phyloP scores from a whole-genome alignment of 2,888 invertebrate species.

The Amphiduros pacificus region DNA sequence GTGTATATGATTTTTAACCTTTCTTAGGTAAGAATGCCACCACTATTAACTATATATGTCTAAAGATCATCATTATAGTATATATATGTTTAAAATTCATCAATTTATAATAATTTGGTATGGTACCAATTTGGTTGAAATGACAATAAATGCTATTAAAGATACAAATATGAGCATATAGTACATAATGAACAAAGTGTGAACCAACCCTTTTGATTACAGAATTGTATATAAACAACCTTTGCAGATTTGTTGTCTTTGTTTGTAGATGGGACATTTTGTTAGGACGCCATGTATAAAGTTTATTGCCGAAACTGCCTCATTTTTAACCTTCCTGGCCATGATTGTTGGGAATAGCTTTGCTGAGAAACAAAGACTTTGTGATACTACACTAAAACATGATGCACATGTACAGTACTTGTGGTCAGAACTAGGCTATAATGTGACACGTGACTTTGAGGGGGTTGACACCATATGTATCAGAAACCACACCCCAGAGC shows the following conservation, averaged over 20 bases:
- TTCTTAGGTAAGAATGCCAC: too few relatives aligned
- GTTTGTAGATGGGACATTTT: slow-evolving; percentile 42
- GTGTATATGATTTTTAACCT: too few relatives aligned
- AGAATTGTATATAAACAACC: too few relatives aligned
- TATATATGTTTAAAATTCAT: too few relatives aligned
- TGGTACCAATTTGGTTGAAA: too few relatives aligned
- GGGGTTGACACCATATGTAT: slow-evolving; percentile 22
- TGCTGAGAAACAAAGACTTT: slow-evolving; percentile 5
- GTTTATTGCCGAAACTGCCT: slow-evolving; percentile 50
- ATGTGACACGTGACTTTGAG: slow-evolving; percentile 2
- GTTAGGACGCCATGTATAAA: slow-evolving; percentile 53
- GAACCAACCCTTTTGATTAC: too few relatives aligned
- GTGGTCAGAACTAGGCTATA: slow-evolving; percentile 7
- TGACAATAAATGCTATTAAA: too few relatives aligned
- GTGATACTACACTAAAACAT: slow-evolving; percentile 8
- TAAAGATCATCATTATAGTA: too few relatives aligned
- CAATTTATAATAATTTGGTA: too few relatives aligned
- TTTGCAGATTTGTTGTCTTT: not conserved
- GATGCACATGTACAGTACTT: not conserved
- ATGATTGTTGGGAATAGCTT: slow-evolving; percentile 35
- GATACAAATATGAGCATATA: too few relatives aligned
- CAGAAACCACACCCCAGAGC: slow-evolving; percentile 21
- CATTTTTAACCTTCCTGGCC: slow-evolving; percentile 48
- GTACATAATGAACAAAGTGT: too few relatives aligned
- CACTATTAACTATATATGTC: too few relatives aligned